Evolutionary conservation across 1,140 invertebrate species (phyloP).

Genomic region (Drosophila guanche): DNA sequence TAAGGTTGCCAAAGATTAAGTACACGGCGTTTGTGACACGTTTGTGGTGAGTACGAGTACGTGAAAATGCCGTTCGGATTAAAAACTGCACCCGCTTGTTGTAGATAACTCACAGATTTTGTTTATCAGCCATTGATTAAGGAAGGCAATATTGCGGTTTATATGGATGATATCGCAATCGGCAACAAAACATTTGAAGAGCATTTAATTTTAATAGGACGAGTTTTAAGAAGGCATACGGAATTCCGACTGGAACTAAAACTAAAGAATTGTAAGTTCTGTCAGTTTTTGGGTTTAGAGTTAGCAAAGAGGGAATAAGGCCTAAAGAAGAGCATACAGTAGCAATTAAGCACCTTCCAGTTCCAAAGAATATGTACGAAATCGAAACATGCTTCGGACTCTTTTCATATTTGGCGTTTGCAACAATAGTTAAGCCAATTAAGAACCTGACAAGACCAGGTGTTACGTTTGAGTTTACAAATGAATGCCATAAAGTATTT

Average conservation of each 20-base stretch:
- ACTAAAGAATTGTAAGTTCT: constrained; percentile 76
- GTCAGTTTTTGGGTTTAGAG: constrained; percentile 73
- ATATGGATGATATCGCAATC: too few relatives aligned
- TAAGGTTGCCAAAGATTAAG: too few relatives aligned
- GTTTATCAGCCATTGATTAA: too few relatives aligned
- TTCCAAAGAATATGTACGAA: constrained; percentile 46
- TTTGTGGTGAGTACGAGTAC: too few relatives aligned
- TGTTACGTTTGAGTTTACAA: constrained; percentile 7
- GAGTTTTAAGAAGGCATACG: constrained; percentile 51
- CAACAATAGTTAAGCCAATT: constrained; percentile 21
- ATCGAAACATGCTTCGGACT: constrained; percentile 77
- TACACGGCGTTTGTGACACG: too few relatives aligned
- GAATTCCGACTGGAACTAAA: constrained; percentile 78
- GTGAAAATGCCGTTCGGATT: too few relatives aligned
- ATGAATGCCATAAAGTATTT: not conserved
- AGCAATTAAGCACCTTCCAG: constrained; percentile 67
- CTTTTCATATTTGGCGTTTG: constrained; percentile 67
- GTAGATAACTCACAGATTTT: too few relatives aligned
- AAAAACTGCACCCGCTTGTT: too few relatives aligned
- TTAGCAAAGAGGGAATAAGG: constrained; percentile 42
- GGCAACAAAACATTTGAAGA: too few relatives aligned
- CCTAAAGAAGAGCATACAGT: constrained; percentile 58
- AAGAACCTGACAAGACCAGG: constrained; percentile 48
- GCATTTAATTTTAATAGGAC: constrained; percentile 2
- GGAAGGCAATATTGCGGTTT: too few relatives aligned